Conservation (phyloP, 1,140 invertebrate genomes). For the Andrena cerasifolii region DNA sequence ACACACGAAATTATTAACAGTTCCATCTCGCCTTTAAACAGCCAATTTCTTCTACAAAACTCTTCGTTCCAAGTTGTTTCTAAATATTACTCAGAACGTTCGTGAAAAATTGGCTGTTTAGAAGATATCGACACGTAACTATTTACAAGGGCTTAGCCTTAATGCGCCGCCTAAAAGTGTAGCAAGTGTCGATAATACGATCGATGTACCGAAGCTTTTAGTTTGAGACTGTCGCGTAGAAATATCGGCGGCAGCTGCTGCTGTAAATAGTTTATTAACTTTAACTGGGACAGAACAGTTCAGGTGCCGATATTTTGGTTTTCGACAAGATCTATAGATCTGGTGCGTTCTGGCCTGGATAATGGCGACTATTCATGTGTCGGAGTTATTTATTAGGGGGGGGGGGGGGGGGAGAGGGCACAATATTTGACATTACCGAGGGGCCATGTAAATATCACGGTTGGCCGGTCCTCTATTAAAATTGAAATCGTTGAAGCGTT, state of each 20-base stretch:
- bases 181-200: slow-evolving; percentile 53
- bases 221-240: slow-evolving; percentile 29
- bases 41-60: no score
- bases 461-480: neutral
- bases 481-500: slow-evolving; percentile 23
- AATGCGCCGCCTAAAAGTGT: slow-evolving; percentile 41
- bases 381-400: slow-evolving; percentile 1
- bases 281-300: slow-evolving; percentile 31
- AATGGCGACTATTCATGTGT: neutral
- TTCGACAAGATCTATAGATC: slow-evolving; percentile 23
- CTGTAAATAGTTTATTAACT: slow-evolving; percentile 46
- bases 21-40: no score
- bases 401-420: no score
- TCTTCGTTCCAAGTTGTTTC: no score
- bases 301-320: slow-evolving; percentile 24
- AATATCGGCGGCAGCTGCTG: slow-evolving; percentile 39
- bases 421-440: slow-evolving; percentile 17
- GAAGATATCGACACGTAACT: neutral
- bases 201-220: slow-evolving; percentile 27
- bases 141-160: slow-evolving; percentile 14
- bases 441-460: slow-evolving; percentile 11
- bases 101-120: neutral
- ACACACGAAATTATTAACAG: no score
- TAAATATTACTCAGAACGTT: no score
- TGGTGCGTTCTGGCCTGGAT: neutral